These are phyloP conservation scores for Rapana venosa DNA, from an alignment of 2,888 invertebrate genomes.

Conservation along the genomic window DNA sequence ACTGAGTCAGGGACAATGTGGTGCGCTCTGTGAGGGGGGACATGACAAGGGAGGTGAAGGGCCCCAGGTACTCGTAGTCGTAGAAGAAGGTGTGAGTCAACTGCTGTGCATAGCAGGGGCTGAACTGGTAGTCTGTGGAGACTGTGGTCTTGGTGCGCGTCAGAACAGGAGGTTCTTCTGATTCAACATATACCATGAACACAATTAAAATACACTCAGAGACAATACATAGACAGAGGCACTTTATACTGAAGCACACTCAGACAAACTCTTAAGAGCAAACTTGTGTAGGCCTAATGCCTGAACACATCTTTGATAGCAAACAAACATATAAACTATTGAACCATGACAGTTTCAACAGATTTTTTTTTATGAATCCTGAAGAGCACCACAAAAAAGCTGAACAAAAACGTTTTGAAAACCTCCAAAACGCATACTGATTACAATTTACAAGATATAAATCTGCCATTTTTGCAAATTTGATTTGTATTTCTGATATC, in stretches of 20 bases:
- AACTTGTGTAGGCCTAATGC: too few species aligned
- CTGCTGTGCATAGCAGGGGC: constrained; percentile 73
- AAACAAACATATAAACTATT: too few species aligned
- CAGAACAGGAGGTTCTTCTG: constrained; percentile 61
- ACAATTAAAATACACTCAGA: background rate
- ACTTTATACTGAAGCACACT: background rate
- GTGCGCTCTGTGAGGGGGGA: constrained; percentile 76
- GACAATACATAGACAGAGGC: background rate
- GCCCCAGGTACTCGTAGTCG: constrained; percentile 75
- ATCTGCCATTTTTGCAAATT: background rate
- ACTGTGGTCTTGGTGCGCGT: constrained; percentile 70
- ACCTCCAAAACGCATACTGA: background rate
- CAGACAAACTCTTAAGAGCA: background rate
- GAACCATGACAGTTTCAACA: too few species aligned
- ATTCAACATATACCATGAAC: background rate
- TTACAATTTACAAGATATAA: background rate
- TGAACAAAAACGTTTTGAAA: too few species aligned
- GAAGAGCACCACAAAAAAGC: too few species aligned
- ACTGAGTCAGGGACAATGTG: constrained; percentile 72
- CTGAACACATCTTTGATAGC: too few species aligned
- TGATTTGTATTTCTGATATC: too few species aligned
- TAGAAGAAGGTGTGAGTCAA: constrained; percentile 71
- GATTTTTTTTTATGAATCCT: too few species aligned
- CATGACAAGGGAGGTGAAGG: constrained; percentile 65
- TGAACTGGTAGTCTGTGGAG: constrained; percentile 74